Conservation (phyloP, 1,140 invertebrate genomes). For the Vollenhovia emeryi region DNA sequence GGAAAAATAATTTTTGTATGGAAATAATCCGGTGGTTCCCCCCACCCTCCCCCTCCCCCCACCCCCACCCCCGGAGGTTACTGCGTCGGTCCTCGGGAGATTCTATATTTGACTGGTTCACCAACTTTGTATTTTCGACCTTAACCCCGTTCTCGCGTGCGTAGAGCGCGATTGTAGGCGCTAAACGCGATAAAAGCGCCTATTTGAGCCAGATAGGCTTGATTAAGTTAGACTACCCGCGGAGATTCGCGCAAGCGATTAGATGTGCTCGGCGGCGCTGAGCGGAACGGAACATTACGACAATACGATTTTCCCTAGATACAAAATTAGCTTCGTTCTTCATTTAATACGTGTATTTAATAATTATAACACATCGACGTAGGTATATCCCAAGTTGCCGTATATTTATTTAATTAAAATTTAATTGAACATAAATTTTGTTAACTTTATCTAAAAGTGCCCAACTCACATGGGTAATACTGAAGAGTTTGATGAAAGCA, state of each 20-base stretch:
- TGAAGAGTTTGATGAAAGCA: not conserved
- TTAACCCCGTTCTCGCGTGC: constrained; percentile 61
- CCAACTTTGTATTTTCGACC: constrained; percentile 62
- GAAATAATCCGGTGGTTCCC: not conserved
- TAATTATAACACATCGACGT: not conserved
- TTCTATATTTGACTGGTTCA: not conserved
- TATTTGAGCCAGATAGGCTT: constrained; percentile 29
- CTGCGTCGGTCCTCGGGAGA: not conserved
- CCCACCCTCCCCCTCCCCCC: too few relatives aligned
- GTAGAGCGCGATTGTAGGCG: not conserved
- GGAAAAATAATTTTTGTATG: not conserved
- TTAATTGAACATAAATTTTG: not conserved
- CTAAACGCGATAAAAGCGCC: constrained; percentile 51
- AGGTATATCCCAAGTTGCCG: not conserved
- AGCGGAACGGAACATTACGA: not conserved
- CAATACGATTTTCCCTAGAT: not conserved
- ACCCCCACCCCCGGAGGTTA: not conserved
- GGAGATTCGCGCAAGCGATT: constrained; percentile 33
- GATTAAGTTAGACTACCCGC: constrained; percentile 50
- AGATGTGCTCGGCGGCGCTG: not conserved
- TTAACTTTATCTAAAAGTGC: not conserved
- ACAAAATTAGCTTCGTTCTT: not conserved
- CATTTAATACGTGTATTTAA: not conserved
- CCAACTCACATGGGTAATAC: not conserved
- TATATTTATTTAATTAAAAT: too few relatives aligned